phyloP scores from a whole-genome alignment of 1,140 invertebrate species.

The Cecropterus lyciades region DNA sequence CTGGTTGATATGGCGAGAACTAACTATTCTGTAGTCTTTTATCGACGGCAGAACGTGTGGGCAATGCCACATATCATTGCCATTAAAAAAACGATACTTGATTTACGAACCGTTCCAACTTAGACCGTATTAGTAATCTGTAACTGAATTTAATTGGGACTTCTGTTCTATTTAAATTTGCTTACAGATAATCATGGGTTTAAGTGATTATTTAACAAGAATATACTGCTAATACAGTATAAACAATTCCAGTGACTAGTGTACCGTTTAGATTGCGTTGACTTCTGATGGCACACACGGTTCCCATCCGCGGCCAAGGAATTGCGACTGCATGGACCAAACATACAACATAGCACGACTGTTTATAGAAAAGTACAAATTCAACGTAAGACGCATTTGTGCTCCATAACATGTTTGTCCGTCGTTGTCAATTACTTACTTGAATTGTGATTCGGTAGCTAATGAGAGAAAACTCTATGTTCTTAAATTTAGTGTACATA shows the following conservation, averaged over 20 bases:
- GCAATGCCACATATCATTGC: no score
- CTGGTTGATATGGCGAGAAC: conserved; percentile 20
- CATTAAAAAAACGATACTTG: neutral
- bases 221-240: neutral
- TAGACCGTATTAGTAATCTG: neutral
- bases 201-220: no score
- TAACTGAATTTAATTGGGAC: neutral
- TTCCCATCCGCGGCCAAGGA: conserved; percentile 43
- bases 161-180: neutral
- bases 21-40: no score
- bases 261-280: neutral
- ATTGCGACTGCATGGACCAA: conserved; percentile 78
- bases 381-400: conserved; percentile 79
- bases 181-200: neutral
- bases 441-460: conserved; percentile 84
- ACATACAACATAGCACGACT: conserved; percentile 76
- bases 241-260: conserved; percentile 1
- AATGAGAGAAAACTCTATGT: conserved; percentile 82
- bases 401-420: conserved; percentile 81
- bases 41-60: no score
- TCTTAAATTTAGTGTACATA: conserved; percentile 83
- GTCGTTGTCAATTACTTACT: conserved; percentile 84
- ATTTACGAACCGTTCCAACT: neutral
- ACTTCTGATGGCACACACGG: conserved; percentile 20
- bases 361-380: conserved; percentile 82